These are phyloP conservation scores for Falco peregrinus DNA, from an alignment of 2,797 vertebrate genomes.

Conservation along the genomic window DNA sequence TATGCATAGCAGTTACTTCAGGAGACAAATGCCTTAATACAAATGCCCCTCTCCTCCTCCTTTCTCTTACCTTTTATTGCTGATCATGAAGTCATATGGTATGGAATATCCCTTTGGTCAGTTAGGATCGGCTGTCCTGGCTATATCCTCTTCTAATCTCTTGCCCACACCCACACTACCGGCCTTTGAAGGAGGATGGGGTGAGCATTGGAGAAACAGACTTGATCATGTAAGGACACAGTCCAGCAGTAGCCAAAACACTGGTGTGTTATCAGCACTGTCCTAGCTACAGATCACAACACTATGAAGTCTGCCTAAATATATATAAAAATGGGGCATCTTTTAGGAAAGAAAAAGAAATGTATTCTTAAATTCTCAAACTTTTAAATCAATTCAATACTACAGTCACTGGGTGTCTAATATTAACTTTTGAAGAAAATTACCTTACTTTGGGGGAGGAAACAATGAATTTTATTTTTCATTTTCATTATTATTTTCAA, in stretches of 20 bases:
- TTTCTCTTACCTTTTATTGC: not conserved
- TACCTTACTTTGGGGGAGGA: not conserved
- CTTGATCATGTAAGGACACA: not conserved
- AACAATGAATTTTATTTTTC: not conserved
- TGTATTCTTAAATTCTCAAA: not conserved
- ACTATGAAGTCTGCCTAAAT: not conserved
- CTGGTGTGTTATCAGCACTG: not conserved
- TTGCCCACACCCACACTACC: not conserved
- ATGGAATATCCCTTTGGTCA: not conserved
- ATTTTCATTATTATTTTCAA: not conserved
- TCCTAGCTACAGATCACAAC: not conserved
- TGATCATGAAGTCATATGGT: not conserved
- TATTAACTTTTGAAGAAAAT: not conserved
- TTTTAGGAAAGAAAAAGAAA: not conserved
- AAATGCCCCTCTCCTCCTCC: not conserved
- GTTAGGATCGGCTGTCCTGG: not conserved
- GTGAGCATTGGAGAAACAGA: not conserved
- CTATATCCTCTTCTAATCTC: not conserved
- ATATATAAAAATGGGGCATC: not conserved
- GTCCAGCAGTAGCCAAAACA: not conserved
- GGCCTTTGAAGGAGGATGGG: not conserved
- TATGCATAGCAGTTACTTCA: fast-evolving
- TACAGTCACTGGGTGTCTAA: not conserved
- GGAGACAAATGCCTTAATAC: not conserved
- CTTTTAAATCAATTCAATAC: not conserved